Base-by-base conservation (phyloP, 2,888 invertebrate genomes). In the Luperina nickerlii region DNA sequence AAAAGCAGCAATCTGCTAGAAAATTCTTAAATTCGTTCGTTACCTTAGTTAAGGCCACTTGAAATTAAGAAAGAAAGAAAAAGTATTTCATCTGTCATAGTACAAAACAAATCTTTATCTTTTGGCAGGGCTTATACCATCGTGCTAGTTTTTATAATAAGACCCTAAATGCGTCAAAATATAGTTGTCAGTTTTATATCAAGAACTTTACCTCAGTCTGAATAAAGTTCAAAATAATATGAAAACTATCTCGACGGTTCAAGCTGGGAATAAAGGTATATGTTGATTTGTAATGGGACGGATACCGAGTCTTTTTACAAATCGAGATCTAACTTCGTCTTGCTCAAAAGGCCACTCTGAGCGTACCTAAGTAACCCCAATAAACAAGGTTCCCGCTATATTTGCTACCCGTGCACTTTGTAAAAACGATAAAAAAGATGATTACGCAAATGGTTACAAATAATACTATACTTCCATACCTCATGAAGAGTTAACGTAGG, bases 401-500 rank as follows among this genome's bases (percentile, higher is more conserved):
- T 13, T 42, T 42, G 32, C 51, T n/a, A 15, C 13, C 18, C 54
- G 15, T 63, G 20, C 45, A 71, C 54, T 79, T 71, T 38, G 38
- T 8, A 24, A 48, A 57, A 27, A 0, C 9, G 32, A 62, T 67
- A 24, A 74, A 68, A 45, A 74, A 48, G 1, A 69, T 15, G 45
- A 57, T 48, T 54, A 76, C 42, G n/a, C n/a, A 72, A 73, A 76
- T 27, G 1, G 8, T 38, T n/a, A 74, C 24, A 85, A 70, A 78
- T 54, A 45, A 63, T 20, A 13, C 42, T 24, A n/a, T n/a, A 57
- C n/a, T 73, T 57, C 62, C 66, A 57, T 27, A 20, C 48, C 65
- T 73, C 45, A 67, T 67, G 60, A 6, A 68, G n/a, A 51, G 13
- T 70, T 74, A 68, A 74, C 62, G 66, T 78, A 82, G 71, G 70